Evolutionary conservation across 2,888 invertebrate genomes (phyloP), one percentile per base, ranked within the genome.

Genomic region (Glaucopsyche alexis): DNA sequence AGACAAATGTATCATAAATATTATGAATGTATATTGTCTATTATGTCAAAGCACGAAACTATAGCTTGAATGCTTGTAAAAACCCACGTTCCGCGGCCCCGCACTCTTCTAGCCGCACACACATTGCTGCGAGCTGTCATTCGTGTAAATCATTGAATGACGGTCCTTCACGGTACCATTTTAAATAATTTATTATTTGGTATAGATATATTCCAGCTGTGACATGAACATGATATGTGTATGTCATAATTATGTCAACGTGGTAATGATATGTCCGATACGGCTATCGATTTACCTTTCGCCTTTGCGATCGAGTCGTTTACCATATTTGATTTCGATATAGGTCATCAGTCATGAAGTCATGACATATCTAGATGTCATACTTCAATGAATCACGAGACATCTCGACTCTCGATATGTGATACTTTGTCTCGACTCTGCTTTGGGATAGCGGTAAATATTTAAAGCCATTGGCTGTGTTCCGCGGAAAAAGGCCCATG

Each of bases 261-360:
- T 29, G 29, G 19, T 47, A 69, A 47, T 69, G 47, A 47, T 19
- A 47, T 69, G 29, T 60, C 60, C 60, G 69, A 69, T 29, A 69
- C 69, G 69, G 47, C 45, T 47, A 69, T 69, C 69, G 69, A 69
- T 69, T 69, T 69, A 47, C 47, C 47, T 45, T 69, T 66, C 66
- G 66, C 66, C 42, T 66, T 42, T 42, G 16, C 42, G 66, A 65
- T 38, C 40, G 65, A 42, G 42, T 66, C 40, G 42, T 66, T 42
- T 42, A 42, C 42, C 42, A 66, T 66, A 66, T 66, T 42, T 2
- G 66, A 66, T n/a, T 66, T 42, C 66, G 16, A 60, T 60, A 60
- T 60, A 29, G 60, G 29, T 60, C 60, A 60, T 60, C 29, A 6
- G 19, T 11, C n/a, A n/a, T n/a, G n/a, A n/a, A n/a, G n/a, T 29